Evolutionary conservation across 2,797 vertebrate genomes (phyloP).

Genomic region (Hybognathus amarus): DNA sequence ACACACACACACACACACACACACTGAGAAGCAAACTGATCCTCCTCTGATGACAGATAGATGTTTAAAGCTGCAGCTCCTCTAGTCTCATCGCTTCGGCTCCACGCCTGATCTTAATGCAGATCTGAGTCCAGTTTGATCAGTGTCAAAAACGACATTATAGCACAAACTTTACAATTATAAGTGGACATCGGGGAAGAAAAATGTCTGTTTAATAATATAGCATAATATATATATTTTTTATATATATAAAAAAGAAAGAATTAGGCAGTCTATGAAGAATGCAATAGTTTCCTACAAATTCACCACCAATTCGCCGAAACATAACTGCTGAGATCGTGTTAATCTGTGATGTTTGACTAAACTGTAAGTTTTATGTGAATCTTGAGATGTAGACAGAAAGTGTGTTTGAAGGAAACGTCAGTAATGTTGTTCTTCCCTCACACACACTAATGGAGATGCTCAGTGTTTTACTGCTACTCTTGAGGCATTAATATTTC

Average conservation of each 20-base stretch:
- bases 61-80: slow-evolving; percentile 75
- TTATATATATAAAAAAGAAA: too few relatives aligned
- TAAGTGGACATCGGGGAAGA: not conserved
- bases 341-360: not conserved
- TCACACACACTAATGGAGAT: not conserved
- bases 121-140: not conserved
- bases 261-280: too few relatives aligned
- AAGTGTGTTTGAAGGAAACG: not conserved
- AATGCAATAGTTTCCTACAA: too few relatives aligned
- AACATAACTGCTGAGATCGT: too few relatives aligned
- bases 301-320: too few relatives aligned
- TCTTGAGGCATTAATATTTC: not conserved
- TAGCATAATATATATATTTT: too few relatives aligned
- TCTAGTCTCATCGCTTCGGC: slow-evolving; percentile 16
- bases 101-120: not conserved
- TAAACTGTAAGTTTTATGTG: not conserved
- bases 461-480: not conserved
- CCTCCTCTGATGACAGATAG: slow-evolving; percentile 73
- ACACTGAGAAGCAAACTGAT: slow-evolving; percentile 81
- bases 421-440: not conserved
- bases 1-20: slow-evolving; percentile 80
- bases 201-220: not conserved
- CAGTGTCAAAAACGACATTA: not conserved
- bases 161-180: not conserved
- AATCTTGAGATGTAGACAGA: not conserved